phyloP scores from a whole-genome alignment of 2,888 invertebrate species.

The Apamea monoglypha region DNA sequence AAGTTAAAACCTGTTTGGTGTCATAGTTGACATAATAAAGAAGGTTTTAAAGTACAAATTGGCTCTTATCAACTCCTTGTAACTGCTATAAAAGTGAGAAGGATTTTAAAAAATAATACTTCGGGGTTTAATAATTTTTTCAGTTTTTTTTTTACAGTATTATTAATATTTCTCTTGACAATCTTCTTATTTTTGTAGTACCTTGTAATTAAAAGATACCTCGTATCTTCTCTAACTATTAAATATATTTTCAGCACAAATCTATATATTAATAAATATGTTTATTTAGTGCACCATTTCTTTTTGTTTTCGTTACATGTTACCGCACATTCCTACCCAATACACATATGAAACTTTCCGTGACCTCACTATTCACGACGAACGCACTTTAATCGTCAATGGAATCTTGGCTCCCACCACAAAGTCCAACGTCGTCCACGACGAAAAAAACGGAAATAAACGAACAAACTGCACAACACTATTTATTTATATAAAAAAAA shows the following conservation, averaged over 20 bases:
- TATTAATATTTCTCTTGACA: neutral
- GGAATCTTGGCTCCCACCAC: slow-evolving; percentile 87
- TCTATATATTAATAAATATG: slow-evolving; percentile 74
- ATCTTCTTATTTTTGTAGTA: slow-evolving; percentile 54
- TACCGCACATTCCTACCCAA: slow-evolving; percentile 89
- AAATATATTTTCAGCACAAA: slow-evolving; percentile 66
- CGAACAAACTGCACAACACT: slow-evolving; percentile 59
- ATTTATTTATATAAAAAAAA: slow-evolving; percentile 38
- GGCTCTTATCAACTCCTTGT: slow-evolving; percentile 56
- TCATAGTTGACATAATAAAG: no score
- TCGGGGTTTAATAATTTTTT: neutral
- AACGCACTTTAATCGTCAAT: slow-evolving; percentile 78
- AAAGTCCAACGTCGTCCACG: slow-evolving; percentile 90
- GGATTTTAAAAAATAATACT: slow-evolving; percentile 5
- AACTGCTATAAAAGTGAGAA: slow-evolving; percentile 54
- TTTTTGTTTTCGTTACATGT: slow-evolving; percentile 90
- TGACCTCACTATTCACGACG: slow-evolving; percentile 76
- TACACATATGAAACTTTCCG: slow-evolving; percentile 80
- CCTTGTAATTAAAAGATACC: slow-evolving; percentile 6
- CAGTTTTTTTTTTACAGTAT: neutral
- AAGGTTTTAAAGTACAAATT: neutral
- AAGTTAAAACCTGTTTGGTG: neutral
- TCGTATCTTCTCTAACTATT: slow-evolving; percentile 15
- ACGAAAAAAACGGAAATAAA: slow-evolving; percentile 90
- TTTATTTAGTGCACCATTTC: slow-evolving; percentile 90